Conservation (phyloP, 2,888 invertebrate genomes). For the Amiota minor region DNA sequence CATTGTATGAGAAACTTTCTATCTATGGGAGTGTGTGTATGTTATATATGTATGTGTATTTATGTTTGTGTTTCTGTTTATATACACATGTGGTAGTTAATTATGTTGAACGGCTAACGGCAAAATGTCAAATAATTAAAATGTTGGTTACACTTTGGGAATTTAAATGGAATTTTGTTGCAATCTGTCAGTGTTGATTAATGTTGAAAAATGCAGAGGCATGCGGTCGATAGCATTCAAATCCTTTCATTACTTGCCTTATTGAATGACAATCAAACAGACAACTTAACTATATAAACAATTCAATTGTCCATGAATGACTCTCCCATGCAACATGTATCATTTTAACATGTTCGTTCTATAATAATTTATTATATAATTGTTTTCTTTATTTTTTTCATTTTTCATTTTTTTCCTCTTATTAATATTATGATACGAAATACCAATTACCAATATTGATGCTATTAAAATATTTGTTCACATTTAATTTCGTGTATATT, state of each 20-base stretch:
- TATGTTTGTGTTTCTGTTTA: conserved; percentile 34
- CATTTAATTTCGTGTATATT: too few species aligned
- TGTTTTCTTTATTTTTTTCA: too few species aligned
- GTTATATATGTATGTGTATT: conserved; percentile 2
- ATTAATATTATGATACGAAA: too few species aligned
- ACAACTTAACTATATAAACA: too few species aligned
- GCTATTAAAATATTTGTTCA: too few species aligned
- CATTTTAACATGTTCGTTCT: neutral
- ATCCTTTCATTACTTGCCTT: neutral
- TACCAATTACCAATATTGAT: too few species aligned
- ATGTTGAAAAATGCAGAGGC: conserved; percentile 42
- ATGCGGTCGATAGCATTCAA: neutral
- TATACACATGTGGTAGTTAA: conserved; percentile 58
- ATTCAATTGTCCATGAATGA: too few species aligned
- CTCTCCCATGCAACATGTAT: neutral
- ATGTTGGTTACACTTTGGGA: conserved; percentile 42
- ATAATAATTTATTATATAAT: neutral
- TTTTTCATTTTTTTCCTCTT: too few species aligned
- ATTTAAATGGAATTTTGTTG: conserved; percentile 57
- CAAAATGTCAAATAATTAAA: conserved; percentile 66
- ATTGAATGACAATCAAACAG: neutral
- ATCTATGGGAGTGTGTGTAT: conserved; percentile 1
- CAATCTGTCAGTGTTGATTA: conserved; percentile 59
- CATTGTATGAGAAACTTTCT: neutral
- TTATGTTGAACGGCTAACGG: conserved; percentile 64